Evolutionary conservation across 92 coral and sea anemone genomes (phyloP).

Genomic region (Bergia puertoricense): DNA sequence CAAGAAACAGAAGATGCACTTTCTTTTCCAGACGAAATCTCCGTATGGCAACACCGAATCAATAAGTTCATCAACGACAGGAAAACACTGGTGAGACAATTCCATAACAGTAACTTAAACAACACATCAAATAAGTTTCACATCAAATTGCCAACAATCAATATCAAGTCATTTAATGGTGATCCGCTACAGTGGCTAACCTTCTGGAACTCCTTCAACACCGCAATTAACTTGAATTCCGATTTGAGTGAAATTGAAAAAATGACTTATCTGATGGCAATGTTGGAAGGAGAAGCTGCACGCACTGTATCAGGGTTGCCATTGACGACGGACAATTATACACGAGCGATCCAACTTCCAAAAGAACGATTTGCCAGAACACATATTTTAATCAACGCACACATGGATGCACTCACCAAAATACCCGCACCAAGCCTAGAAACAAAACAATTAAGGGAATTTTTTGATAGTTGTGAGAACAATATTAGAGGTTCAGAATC

Average conservation of each 20-base stretch:
- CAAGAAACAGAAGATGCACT: conserved; percentile 49
- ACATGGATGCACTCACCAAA: conserved; percentile 41
- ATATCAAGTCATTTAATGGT: background rate
- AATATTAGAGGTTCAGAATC: background rate
- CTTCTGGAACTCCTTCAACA: no score
- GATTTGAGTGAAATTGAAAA: no score
- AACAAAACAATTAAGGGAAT: conserved; percentile 6
- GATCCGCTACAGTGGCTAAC: no score
- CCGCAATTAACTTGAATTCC: no score
- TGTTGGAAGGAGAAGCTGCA: conserved; percentile 38
- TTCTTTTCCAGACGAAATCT: conserved; percentile 35
- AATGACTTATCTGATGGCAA: conserved; percentile 36
- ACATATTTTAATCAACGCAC: conserved; percentile 26
- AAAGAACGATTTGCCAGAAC: conserved; percentile 38
- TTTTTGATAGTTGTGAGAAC: background rate
- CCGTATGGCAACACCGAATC: conserved; percentile 40
- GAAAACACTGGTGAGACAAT: conserved; percentile 48
- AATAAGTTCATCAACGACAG: conserved; percentile 31
- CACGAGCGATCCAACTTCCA: conserved; percentile 17
- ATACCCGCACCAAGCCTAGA: conserved; percentile 26
- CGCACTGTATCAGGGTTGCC: conserved; percentile 29
- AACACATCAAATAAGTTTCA: background rate
- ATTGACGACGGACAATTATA: conserved; percentile 35
- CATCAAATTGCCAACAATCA: conserved; percentile 19
- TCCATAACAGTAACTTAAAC: conserved; percentile 15